phyloP scores from a whole-genome alignment of 2,888 invertebrate species.

The Lepidocyrtoides sp. region DNA sequence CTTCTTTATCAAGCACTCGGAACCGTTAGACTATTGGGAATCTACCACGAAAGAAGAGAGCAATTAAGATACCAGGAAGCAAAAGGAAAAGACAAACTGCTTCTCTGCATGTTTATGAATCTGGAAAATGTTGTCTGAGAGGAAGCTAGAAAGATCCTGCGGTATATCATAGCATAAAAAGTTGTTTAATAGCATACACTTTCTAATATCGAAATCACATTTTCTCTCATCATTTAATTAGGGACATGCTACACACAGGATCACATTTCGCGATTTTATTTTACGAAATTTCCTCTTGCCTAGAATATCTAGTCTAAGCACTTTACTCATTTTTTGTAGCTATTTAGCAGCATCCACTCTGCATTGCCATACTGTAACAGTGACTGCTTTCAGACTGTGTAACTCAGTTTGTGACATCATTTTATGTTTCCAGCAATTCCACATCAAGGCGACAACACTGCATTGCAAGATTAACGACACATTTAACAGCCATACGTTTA shows the following conservation, averaged over 20 bases:
- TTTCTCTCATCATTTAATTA: background rate
- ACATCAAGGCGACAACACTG: no score
- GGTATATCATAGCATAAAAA: background rate
- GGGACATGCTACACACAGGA: background rate
- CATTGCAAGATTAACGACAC: no score
- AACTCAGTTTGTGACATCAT: no score
- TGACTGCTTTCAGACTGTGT: no score
- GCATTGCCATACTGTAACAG: no score
- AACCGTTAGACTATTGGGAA: background rate
- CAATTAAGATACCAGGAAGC: conserved; percentile 32
- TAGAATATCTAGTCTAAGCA: no score
- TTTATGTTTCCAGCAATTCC: no score
- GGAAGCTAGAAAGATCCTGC: background rate
- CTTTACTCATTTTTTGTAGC: no score
- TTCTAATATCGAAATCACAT: background rate
- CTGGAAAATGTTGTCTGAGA: background rate
- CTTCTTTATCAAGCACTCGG: background rate
- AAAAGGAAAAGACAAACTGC: background rate
- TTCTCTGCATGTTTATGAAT: background rate
- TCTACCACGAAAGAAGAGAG: conserved; percentile 30
- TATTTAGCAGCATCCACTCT: no score
- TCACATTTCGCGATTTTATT: background rate
- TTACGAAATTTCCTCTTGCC: background rate
- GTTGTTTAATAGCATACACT: background rate
- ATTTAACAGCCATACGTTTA: no score